Percentiles rank a stretch among this genome's conserved stretches.
Conservation (phyloP, 2,113 vertebrate genomes). For the Stegostoma tigrinum region DNA sequence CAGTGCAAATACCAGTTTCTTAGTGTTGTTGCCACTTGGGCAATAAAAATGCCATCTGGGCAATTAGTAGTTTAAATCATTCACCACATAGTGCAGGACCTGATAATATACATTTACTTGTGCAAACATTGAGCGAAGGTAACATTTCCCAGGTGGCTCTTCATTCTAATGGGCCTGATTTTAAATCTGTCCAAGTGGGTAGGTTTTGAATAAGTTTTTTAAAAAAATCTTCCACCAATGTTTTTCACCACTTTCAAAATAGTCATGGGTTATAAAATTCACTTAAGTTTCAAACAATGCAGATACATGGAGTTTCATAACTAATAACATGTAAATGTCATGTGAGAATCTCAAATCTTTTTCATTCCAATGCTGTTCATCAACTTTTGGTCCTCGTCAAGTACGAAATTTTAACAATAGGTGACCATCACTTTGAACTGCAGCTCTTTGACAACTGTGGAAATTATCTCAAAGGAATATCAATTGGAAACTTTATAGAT, state of each 20-base stretch:
- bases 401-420: background rate
- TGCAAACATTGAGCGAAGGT: background rate
- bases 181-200: background rate
- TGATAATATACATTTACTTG: too few species aligned
- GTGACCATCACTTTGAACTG: background rate
- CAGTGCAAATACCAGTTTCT: too few species aligned
- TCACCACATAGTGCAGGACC: too few species aligned
- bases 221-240: background rate
- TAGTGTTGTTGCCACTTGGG: too few species aligned
- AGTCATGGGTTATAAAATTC: background rate
- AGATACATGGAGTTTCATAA: background rate
- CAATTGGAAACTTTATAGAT: background rate
- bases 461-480: background rate
- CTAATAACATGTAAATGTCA: background rate
- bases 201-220: background rate
- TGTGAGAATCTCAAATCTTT: background rate
- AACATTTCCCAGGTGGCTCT: background rate
- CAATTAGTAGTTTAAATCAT: too few species aligned
- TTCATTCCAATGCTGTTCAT: background rate
- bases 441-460: background rate
- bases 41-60: too few species aligned
- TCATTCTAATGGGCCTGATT: background rate
- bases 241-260: background rate
- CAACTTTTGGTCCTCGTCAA: background rate
- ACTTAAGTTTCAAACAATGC: background rate